These are phyloP conservation scores for Drosophila obscura DNA, from an alignment of 1,140 invertebrate genomes.

Conservation along the genomic window DNA sequence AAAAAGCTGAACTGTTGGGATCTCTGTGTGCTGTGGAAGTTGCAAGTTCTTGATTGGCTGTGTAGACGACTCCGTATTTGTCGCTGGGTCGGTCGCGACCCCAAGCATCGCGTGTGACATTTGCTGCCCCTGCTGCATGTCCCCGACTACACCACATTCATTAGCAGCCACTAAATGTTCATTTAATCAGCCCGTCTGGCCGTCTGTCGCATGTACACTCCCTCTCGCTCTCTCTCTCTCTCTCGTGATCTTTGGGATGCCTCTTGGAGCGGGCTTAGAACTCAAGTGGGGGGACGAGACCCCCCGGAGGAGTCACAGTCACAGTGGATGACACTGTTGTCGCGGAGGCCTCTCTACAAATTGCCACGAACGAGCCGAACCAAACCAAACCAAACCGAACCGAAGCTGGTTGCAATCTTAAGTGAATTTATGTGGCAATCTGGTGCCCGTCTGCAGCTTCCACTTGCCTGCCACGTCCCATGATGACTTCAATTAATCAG, in stretches of 20 bases:
- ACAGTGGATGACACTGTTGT: constrained; percentile 48
- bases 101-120: constrained; percentile 78
- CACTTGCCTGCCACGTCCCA: constrained; percentile 60
- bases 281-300: constrained; percentile 30
- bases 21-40: constrained; percentile 10
- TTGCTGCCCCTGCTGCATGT: constrained; percentile 47
- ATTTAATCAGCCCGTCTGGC: constrained; percentile 62
- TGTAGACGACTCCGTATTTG: constrained; percentile 59
- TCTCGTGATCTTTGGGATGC: not conserved
- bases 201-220: constrained; percentile 56
- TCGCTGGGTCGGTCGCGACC: constrained; percentile 58
- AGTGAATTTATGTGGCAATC: constrained; percentile 80
- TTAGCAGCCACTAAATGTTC: constrained; percentile 81
- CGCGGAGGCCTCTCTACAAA: constrained; percentile 33
- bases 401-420: constrained; percentile 70
- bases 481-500: constrained; percentile 82
- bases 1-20: not conserved
- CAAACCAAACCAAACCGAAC: too few species aligned
- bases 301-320: constrained; percentile 6
- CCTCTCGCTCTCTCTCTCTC: not conserved
- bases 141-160: constrained; percentile 74
- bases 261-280: constrained; percentile 28
- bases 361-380: constrained; percentile 26
- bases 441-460: constrained; percentile 45
- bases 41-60: constrained; percentile 59